Percentiles rank a stretch among this genome's conserved stretches.
Evolutionary conservation across 2,113 vertebrate genomes (phyloP).

Genomic region (Rousettus leschenaultii): DNA sequence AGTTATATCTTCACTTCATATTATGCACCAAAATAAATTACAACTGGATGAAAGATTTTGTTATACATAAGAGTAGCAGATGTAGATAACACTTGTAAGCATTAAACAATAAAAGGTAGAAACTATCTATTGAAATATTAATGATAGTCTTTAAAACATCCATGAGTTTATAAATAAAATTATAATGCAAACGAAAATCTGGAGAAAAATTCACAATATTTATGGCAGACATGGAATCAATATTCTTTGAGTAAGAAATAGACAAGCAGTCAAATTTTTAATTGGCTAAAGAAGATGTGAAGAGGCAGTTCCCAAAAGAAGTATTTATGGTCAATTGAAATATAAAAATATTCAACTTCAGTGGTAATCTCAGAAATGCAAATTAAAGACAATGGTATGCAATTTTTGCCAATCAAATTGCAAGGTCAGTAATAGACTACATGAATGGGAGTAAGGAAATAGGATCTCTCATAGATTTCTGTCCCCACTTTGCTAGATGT

Average conservation of each 20-base stretch:
- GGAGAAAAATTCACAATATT: neutral
- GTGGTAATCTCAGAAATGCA: constrained; percentile 9
- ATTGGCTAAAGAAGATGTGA: neutral
- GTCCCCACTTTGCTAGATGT: neutral
- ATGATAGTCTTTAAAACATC: neutral
- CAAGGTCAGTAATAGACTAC: neutral
- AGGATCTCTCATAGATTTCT: neutral
- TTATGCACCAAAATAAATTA: neutral
- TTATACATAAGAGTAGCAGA: neutral
- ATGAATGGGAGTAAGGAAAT: neutral
- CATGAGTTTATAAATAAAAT: constrained; percentile 19
- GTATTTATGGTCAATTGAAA: neutral
- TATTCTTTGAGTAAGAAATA: constrained; percentile 2
- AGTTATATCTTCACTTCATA: neutral
- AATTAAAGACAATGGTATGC: neutral
- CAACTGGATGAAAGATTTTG: constrained; percentile 17
- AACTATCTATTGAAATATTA: neutral
- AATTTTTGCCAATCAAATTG: neutral
- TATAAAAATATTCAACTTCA: neutral
- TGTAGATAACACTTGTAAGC: neutral
- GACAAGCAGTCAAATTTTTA: neutral
- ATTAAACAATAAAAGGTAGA: neutral
- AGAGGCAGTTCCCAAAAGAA: neutral
- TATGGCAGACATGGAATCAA: neutral
- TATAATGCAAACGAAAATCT: constrained; percentile 8